Base-by-base conservation (phyloP, 2,888 invertebrate species). In the Nemurella pictetii region DNA sequence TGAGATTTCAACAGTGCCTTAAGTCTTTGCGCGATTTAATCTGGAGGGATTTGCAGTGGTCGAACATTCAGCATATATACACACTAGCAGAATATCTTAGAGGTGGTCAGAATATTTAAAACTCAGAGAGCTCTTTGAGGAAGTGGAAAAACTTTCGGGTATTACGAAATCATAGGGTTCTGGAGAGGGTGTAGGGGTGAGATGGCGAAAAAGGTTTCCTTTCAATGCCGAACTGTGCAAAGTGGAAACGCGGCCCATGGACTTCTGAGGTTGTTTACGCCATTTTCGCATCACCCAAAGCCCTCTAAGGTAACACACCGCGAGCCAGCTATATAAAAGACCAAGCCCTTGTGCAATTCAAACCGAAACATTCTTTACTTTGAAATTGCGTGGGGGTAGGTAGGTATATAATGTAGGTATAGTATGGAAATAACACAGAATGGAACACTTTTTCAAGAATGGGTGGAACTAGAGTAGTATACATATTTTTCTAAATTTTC, bases 181-280 rank as follows among this genome's bases (percentile, higher is more conserved):
- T 26, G 9, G 28, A 27, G 55, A 20, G 84, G 84, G 78, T 29
- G 78, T 78, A 27, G 78, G 81, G 80, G 80, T 72, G 5, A 25
- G 28, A 27, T 26, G 74, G 30, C 35, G 15, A 81, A 85, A 36
- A 84, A 28, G 35, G 32, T 72, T 27, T 25, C 55, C 75, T 75
- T 75, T 75, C 75, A n/a, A 28, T 29, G 26, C 12, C n/a, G 2
- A 30, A n/a, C 26, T n/a, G n/a, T 27, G 30, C 28, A 30, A 78
- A 78, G 72, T 36, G 55, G 82, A 55, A 82, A 36, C 35, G 55
- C 29, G n/a, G 30, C 30, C n/a, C 28, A 72, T 80, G 36, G 32
- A 82, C 55, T 72, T 82, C 80, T 55, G 83, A 80, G 74, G 77
- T 84, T 85, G 83, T 85, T 85, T 85, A 85, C 85, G 80, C 81